A percentile compares a stretch with the other conserved stretches of the same genome.
phyloP scores from a whole-genome alignment of 2,797 vertebrate species.

The Pipistrellus nathusii region DNA sequence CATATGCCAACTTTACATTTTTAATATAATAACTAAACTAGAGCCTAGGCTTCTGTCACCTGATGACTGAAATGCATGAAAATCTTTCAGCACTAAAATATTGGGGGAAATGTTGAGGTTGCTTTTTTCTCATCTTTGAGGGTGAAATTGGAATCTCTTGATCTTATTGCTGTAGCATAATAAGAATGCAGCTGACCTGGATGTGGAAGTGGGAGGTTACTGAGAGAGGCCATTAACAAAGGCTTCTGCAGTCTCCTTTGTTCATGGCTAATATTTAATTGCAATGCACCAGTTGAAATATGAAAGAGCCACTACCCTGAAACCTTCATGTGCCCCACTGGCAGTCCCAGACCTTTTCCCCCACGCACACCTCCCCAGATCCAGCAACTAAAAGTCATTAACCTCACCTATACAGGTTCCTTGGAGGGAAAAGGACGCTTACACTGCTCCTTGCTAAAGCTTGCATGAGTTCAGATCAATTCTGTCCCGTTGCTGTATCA shows the following conservation, averaged over 20 bases:
- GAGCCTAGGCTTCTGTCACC: neutral
- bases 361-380: neutral
- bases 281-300: neutral
- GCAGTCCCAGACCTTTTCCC: neutral
- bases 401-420: neutral
- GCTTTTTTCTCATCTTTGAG: neutral
- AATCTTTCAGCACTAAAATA: conserved; percentile 28
- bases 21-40: conserved; percentile 35
- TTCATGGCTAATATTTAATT: conserved; percentile 23
- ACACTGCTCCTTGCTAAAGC: neutral
- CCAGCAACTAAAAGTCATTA: neutral
- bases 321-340: neutral
- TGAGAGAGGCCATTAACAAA: conserved; percentile 12
- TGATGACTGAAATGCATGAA: conserved; percentile 22
- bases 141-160: neutral
- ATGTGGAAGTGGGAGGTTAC: neutral
- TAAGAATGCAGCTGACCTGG: neutral
- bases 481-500: neutral
- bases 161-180: neutral
- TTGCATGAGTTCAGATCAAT: neutral
- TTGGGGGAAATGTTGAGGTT: neutral
- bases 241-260: neutral
- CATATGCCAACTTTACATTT: conserved; percentile 37
- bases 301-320: neutral
- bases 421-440: neutral